phyloP scores from a whole-genome alignment of 2,888 invertebrate species.

The Nymphalis polychloros region DNA sequence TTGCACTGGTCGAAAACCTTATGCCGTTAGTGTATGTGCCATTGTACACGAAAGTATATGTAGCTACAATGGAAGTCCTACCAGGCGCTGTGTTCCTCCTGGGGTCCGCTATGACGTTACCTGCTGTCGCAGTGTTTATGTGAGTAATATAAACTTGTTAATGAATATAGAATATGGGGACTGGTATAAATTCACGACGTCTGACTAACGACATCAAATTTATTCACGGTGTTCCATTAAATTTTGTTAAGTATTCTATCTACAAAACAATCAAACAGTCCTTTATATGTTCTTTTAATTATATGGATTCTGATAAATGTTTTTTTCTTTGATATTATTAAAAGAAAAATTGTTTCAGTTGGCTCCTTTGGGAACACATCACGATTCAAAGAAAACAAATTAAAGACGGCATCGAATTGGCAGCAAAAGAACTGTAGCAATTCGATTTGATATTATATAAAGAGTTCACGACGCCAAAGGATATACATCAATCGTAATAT shows the following conservation, averaged over 20 bases:
- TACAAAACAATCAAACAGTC: no score
- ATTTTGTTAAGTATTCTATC: no score
- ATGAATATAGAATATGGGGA: no score
- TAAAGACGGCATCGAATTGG: conserved; percentile 26
- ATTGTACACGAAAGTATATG: conserved; percentile 85
- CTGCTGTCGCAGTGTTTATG: conserved; percentile 84
- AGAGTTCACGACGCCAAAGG: conserved; percentile 13
- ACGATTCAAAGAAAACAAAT: conserved; percentile 39
- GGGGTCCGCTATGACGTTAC: conserved; percentile 83
- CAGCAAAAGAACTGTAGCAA: conserved; percentile 19
- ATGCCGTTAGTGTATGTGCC: conserved; percentile 87
- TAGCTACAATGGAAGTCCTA: conserved; percentile 83
- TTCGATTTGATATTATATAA: conserved; percentile 7
- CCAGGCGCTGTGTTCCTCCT: conserved; percentile 86
- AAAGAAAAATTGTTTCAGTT: conserved; percentile 43
- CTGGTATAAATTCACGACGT: no score
- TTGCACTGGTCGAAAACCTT: conserved; percentile 84
- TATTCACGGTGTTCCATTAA: no score
- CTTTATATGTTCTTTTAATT: no score
- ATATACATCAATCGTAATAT: conserved; percentile 16
- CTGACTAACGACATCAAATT: no score
- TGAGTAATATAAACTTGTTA: conserved; percentile 49
- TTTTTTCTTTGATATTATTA: neutral
- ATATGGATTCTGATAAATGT: no score
- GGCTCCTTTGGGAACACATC: conserved; percentile 55